Conservation (phyloP, 2,113 vertebrate species). For the Dasypus novemcinctus region DNA sequence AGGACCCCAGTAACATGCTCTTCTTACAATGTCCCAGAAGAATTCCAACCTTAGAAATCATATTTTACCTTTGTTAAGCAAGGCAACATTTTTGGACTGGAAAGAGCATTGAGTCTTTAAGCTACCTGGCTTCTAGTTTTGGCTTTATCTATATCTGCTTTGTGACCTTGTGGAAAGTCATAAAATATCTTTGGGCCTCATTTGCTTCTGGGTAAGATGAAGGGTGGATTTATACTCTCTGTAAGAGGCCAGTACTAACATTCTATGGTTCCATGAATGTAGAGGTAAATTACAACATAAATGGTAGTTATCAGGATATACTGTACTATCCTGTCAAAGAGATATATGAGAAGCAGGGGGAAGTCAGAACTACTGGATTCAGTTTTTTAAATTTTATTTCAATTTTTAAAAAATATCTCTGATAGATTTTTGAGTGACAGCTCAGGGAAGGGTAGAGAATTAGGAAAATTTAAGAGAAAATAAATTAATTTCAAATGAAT, state of each 20-base stretch:
- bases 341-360: neutral
- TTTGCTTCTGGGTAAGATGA: neutral
- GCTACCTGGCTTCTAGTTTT: neutral
- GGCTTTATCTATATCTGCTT: neutral
- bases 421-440: neutral
- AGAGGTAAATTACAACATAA: neutral
- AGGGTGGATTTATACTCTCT: neutral
- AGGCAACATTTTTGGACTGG: slow-evolving; percentile 10
- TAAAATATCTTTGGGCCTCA: neutral
- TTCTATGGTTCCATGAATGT: neutral
- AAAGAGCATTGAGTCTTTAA: neutral
- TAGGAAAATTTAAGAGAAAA: slow-evolving; percentile 15
- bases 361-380: neutral
- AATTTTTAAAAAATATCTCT: neutral
- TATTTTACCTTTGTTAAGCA: slow-evolving; percentile 8
- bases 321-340: neutral
- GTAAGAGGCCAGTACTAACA: neutral
- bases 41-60: slow-evolving; percentile 17
- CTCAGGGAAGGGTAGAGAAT: neutral
- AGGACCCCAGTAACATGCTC: neutral
- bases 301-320: neutral
- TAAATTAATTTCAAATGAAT: slow-evolving; percentile 24
- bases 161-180: neutral
- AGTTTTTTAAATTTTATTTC: neutral
- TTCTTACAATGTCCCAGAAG: neutral